Evolutionary conservation across 2,797 vertebrate genomes (phyloP).

Genomic region (Poliocrania exsul): DNA sequence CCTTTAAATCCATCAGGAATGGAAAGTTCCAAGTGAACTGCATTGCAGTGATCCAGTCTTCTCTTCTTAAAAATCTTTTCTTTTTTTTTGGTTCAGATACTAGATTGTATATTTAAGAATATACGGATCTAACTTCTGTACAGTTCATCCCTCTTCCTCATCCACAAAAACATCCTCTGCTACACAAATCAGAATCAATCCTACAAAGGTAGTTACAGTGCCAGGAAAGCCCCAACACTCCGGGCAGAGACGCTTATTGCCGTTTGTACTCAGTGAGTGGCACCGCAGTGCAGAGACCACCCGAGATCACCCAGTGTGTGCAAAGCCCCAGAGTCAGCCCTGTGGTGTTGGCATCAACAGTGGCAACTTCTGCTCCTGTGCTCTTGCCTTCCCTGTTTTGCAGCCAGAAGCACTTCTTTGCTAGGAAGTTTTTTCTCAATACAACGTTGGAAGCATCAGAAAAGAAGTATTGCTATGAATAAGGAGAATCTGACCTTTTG

Average conservation of each 20-base stretch:
- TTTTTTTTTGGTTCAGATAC: slow-evolving; percentile 65
- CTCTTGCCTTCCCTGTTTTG: background rate
- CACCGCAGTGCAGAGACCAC: background rate
- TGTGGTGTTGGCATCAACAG: background rate
- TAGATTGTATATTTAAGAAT: slow-evolving; percentile 41
- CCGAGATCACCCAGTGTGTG: slow-evolving; percentile 5
- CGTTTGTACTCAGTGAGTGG: background rate
- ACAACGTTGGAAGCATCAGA: background rate
- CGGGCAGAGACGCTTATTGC: background rate
- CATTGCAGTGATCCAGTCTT: slow-evolving; percentile 64
- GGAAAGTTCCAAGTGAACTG: slow-evolving; percentile 57
- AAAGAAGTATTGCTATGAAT: background rate
- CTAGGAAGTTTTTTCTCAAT: background rate
- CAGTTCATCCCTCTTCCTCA: slow-evolving; percentile 57
- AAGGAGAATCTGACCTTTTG: background rate
- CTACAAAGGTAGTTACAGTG: background rate
- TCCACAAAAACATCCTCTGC: slow-evolving; percentile 36
- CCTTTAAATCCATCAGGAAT: slow-evolving; percentile 44
- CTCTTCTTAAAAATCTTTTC: slow-evolving; percentile 7
- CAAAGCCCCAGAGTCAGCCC: slow-evolving; percentile 36
- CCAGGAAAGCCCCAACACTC: background rate
- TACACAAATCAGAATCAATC: slow-evolving; percentile 34
- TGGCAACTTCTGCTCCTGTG: background rate
- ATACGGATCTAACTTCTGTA: slow-evolving; percentile 32
- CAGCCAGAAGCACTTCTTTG: background rate